Conservation (phyloP, 92 coral and sea anemone species). For the Palythoa grandiflora region DNA sequence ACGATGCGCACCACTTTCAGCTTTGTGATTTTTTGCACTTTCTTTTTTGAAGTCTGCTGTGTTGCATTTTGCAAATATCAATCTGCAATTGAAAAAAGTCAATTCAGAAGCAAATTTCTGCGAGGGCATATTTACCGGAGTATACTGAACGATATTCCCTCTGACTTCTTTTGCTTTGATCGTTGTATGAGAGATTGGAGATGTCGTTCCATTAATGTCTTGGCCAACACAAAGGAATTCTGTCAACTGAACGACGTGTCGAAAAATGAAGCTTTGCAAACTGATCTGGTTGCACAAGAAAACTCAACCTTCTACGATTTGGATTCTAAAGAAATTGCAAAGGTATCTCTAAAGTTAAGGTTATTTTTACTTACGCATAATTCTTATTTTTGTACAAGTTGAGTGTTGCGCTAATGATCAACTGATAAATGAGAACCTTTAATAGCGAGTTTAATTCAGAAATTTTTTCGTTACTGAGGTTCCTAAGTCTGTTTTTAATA, state of each 20-base stretch:
- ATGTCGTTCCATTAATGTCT: conserved; percentile 10
- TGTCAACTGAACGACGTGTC: conserved; percentile 24
- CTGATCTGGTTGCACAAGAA: background rate
- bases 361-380: too few species aligned
- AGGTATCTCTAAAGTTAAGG: background rate
- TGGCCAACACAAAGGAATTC: background rate
- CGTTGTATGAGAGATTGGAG: conserved; percentile 14
- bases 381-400: too few species aligned
- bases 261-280: background rate
- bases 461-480: too few species aligned
- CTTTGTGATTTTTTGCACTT: background rate
- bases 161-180: conserved; percentile 15
- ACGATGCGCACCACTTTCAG: background rate
- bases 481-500: too few species aligned
- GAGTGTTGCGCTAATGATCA: too few species aligned
- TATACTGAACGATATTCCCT: background rate
- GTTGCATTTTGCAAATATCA: background rate
- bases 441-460: too few species aligned
- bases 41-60: background rate
- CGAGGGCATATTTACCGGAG: background rate
- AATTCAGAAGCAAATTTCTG: background rate
- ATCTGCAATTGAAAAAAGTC: background rate
- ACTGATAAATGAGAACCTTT: too few species aligned
- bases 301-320: conserved; percentile 21
- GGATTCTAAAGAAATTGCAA: conserved; percentile 12